These are phyloP conservation scores for Laticauda laticaudata DNA, from an alignment of 2,113 vertebrate genomes.

Conservation along the genomic window DNA sequence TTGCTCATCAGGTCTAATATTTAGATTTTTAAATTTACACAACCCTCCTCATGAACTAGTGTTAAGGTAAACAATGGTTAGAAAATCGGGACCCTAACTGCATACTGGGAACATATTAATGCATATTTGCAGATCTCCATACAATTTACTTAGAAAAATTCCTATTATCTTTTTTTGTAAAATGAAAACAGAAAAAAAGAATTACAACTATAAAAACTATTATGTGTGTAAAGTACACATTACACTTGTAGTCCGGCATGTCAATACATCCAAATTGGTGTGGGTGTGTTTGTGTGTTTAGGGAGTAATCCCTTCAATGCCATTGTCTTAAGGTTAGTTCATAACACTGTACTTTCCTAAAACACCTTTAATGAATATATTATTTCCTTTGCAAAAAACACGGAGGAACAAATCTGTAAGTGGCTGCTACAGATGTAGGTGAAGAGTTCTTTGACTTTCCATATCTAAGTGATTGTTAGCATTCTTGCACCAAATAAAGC, in stretches of 20 bases:
- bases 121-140: neutral
- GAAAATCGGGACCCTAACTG: neutral
- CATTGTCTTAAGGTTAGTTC: neutral
- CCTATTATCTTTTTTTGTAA: constrained; percentile 24
- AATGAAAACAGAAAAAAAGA: constrained; percentile 52
- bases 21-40: constrained; percentile 37
- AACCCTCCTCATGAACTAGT: constrained; percentile 26
- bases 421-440: neutral
- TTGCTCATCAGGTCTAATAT: constrained; percentile 41
- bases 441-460: constrained; percentile 21
- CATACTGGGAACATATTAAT: neutral
- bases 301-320: neutral
- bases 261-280: constrained; percentile 3
- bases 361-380: constrained; percentile 24
- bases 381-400: constrained; percentile 5
- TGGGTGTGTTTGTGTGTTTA: too few species aligned
- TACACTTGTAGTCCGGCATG: neutral
- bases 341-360: neutral
- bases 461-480: neutral
- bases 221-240: constrained; percentile 6
- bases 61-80: neutral
- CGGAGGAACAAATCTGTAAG: constrained; percentile 28
- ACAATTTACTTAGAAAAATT: neutral
- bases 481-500: constrained; percentile 29
- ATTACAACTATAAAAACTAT: constrained; percentile 31